Evolutionary conservation across 2,888 invertebrate genomes (phyloP), one percentile per base, ranked within the genome.

Genomic region (Aspidiotus rigidus): DNA sequence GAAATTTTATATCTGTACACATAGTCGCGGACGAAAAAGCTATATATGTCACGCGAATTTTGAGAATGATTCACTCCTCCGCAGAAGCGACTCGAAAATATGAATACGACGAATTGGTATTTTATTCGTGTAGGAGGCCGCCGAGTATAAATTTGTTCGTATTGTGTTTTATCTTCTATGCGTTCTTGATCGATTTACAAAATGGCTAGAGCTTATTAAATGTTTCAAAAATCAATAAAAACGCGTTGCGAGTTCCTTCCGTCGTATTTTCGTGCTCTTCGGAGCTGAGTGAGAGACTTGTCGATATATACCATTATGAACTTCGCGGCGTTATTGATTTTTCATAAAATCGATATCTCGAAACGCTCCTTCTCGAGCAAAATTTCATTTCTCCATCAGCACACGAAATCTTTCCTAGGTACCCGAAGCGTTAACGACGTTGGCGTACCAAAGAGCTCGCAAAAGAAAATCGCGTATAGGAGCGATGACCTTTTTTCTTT

Each of bases 181-280:
- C 53, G 53, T n/a, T 53, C 15, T 15, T n/a, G 53, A 53, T n/a
- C 15, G 53, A 11, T 11, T 28, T 28, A 28, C 28, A 28, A 28
- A 28, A 28, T 28, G 28, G 28, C 28, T 28, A 28, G 5, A 28
- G 28, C 28, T 28, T 28, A 28, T 28, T 28, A 28, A 28, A 28
- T 28, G 28, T 64, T 57, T 57, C 9, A 64, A 60, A 64, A 64
- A 64, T 64, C 64, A 57, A 64, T 64, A 64, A 64, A 64, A 64
- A 41, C 64, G 64, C 64, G 64, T 64, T 57, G 40, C 56, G 44
- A 15, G 42, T 57, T 64, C 40, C 56, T 64, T 42, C 17, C 44
- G 54, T 64, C 56, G 42, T 64, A 55, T 55, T 64, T 55, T 57
- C 16, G 64, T 17, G 41, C 57, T 40, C 42, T 28, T 28, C 56